Conservation (phyloP, 2,797 vertebrate species). For the Alcedo quadribrachys region DNA sequence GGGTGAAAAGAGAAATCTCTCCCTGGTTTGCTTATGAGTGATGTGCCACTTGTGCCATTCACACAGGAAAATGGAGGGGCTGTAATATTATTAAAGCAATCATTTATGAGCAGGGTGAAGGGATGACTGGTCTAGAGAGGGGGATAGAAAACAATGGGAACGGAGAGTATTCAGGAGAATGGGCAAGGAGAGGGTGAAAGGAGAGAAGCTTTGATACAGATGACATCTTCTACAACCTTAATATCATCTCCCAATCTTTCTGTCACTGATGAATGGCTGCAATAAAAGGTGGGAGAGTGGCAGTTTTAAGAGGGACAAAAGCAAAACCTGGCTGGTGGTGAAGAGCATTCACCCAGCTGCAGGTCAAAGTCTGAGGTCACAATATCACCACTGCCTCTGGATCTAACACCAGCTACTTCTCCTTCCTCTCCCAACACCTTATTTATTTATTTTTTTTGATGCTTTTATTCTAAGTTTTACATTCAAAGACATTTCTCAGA, state of each 20-base stretch:
- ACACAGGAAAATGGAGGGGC: constrained; percentile 19
- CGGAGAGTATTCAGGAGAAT: neutral
- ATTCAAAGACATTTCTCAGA: neutral
- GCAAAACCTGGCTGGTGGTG: constrained; percentile 30
- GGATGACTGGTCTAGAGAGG: neutral
- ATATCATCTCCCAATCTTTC: constrained; percentile 58
- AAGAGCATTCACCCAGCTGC: neutral
- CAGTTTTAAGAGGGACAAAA: constrained; percentile 35
- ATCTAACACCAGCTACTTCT: neutral
- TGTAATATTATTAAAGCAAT: constrained; percentile 27
- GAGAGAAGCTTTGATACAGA: constrained; percentile 39
- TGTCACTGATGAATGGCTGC: constrained; percentile 47
- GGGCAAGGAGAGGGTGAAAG: constrained; percentile 22
- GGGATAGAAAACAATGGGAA: neutral
- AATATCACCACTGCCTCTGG: neutral
- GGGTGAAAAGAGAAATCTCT: constrained; percentile 23
- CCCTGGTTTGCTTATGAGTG: neutral
- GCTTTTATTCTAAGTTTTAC: constrained; percentile 18
- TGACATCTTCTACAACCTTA: constrained; percentile 42
- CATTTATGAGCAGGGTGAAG: neutral
- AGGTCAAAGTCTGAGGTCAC: neutral
- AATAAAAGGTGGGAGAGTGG: constrained; percentile 53
- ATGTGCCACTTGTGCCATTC: constrained; percentile 12
- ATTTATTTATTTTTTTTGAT: neutral
- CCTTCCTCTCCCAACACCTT: neutral